A percentile compares a stretch with the other conserved stretches of the same genome.
These are phyloP conservation scores for Trichomalopsis sarcophagae DNA, from an alignment of 1,140 invertebrate genomes.

Conservation along the genomic window DNA sequence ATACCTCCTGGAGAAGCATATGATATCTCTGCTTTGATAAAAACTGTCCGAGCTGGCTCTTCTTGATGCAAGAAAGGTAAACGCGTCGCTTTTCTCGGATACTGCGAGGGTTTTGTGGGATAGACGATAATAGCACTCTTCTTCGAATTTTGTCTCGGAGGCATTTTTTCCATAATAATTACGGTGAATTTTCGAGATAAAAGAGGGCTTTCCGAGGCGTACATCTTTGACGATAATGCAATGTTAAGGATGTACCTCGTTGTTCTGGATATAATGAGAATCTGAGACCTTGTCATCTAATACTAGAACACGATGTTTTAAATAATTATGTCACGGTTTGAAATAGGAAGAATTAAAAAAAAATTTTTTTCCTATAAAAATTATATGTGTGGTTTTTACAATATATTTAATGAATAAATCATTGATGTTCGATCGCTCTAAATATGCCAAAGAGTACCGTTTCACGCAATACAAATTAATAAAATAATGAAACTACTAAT, in stretches of 20 bases:
- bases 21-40: constrained; percentile 39
- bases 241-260: not conserved
- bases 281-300: not conserved
- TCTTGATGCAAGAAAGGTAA: not conserved
- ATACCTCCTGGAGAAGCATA: not conserved
- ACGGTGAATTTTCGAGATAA: not conserved
- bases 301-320: not conserved
- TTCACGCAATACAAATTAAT: too few relatives aligned
- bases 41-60: not conserved
- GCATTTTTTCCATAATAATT: not conserved
- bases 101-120: too few relatives aligned
- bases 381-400: too few relatives aligned
- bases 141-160: not conserved
- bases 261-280: not conserved
- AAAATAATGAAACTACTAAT: too few relatives aligned
- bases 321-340: too few relatives aligned
- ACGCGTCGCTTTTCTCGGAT: not conserved
- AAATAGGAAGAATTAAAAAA: too few relatives aligned
- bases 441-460: too few relatives aligned
- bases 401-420: too few relatives aligned
- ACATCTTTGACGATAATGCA: not conserved
- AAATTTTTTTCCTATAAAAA: too few relatives aligned
- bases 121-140: not conserved
- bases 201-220: not conserved
- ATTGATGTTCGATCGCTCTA: too few relatives aligned